Evolutionary conservation across 2,797 vertebrate species (phyloP).

Genomic region (Pristis pectinata): DNA sequence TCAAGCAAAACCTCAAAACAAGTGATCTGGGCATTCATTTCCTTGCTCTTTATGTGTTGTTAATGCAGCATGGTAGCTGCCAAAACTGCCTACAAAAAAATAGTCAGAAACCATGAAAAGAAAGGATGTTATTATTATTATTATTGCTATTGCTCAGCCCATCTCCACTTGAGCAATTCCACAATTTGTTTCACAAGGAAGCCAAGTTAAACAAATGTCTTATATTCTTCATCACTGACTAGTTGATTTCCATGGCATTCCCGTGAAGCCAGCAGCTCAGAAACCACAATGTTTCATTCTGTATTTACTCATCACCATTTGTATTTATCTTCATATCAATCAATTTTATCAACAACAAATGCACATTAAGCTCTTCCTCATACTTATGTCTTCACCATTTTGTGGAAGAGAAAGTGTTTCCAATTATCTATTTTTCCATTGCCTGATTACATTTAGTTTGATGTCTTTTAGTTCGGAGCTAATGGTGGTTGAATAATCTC

Average conservation of each 20-base stretch:
- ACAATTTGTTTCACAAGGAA: background rate
- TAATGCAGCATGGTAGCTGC: background rate
- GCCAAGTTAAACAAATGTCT: background rate
- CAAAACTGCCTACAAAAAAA: background rate
- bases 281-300: background rate
- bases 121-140: too few relatives aligned
- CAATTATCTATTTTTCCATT: background rate
- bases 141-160: background rate
- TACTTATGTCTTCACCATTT: background rate
- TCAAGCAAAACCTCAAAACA: background rate
- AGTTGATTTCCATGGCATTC: background rate
- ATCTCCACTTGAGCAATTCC: background rate
- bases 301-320: background rate
- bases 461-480: background rate
- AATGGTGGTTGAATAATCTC: background rate
- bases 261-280: background rate
- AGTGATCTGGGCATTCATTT: background rate
- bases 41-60: background rate
- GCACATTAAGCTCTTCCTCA: background rate
- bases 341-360: background rate
- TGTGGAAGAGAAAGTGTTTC: background rate
- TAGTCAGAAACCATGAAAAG: background rate
- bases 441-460: background rate
- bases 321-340: background rate
- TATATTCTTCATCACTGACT: background rate